Evolutionary conservation across 1,140 invertebrate species (phyloP).

Genomic region (Plodia interpunctella): DNA sequence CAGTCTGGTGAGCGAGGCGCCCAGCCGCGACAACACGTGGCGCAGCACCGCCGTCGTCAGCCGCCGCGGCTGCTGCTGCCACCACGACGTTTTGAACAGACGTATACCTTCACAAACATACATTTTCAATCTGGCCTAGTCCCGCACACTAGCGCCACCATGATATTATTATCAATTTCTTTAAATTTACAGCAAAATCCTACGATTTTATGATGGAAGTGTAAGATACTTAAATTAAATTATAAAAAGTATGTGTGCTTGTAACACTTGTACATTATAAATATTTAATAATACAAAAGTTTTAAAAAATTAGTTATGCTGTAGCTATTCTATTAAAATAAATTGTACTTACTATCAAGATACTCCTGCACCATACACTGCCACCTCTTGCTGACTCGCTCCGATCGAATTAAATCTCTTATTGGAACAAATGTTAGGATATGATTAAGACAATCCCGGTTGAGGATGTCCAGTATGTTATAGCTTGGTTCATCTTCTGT

Average conservation of each 20-base stretch:
- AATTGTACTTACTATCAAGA: conserved; percentile 48
- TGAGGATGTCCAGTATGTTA: conserved; percentile 59
- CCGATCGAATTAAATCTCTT: conserved; percentile 55
- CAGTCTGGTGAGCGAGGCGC: conserved; percentile 42
- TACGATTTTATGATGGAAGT: too few species aligned
- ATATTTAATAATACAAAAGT: too few species aligned
- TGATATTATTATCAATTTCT: too few species aligned
- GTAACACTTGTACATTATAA: too few species aligned
- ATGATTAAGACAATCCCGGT: conserved; percentile 56
- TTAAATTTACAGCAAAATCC: too few species aligned
- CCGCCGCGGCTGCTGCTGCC: conserved; percentile 41
- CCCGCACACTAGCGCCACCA: too few species aligned
- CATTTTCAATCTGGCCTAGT: too few species aligned
- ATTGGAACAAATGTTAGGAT: conserved; percentile 54
- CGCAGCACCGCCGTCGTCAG: conserved; percentile 68
- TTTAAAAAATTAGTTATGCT: too few species aligned
- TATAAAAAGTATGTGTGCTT: too few species aligned
- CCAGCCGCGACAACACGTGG: conserved; percentile 51
- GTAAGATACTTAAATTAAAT: too few species aligned
- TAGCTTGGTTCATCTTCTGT: conserved; percentile 25
- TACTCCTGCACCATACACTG: conserved; percentile 57
- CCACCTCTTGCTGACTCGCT: conserved; percentile 63
- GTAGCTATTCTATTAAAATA: too few species aligned
- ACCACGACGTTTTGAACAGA: conserved; percentile 65
- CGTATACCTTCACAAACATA: conserved; percentile 53